Evolutionary conservation across 2,888 invertebrate species (phyloP).

Genomic region (Lapara coniferarum): DNA sequence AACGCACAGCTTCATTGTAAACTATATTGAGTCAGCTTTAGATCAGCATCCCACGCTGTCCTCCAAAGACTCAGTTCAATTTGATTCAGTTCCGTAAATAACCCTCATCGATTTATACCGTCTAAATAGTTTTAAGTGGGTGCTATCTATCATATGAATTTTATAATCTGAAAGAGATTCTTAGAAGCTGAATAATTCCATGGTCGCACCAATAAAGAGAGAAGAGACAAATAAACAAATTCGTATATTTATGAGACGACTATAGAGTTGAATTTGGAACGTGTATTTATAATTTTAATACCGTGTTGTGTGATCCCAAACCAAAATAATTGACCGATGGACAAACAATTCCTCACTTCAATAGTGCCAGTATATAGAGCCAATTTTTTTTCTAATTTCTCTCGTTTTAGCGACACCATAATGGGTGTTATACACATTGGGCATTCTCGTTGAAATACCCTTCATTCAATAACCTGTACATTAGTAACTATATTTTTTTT

Average conservation of each 20-base stretch:
- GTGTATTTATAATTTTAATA: not conserved
- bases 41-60: slow-evolving; percentile 27
- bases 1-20: slow-evolving; percentile 23
- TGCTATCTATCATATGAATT: slow-evolving; percentile 4
- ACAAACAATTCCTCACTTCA: too few species aligned
- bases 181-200: slow-evolving; percentile 7
- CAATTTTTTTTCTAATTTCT: too few species aligned
- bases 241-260: not conserved
- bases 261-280: not conserved
- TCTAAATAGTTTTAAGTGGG: slow-evolving; percentile 18
- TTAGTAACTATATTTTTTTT: too few species aligned
- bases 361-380: too few species aligned
- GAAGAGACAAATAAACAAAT: not conserved
- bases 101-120: not conserved
- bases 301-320: too few species aligned
- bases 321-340: too few species aligned
- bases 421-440: too few species aligned
- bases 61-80: slow-evolving; percentile 21
- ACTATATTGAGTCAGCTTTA: slow-evolving; percentile 23
- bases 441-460: too few species aligned
- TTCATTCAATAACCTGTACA: too few species aligned
- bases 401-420: too few species aligned
- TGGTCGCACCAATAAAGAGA: not conserved
- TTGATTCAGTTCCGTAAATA: slow-evolving; percentile 26
- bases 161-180: slow-evolving; percentile 1